Conservation (phyloP, 2,888 invertebrate genomes). For the Phania funesta region DNA sequence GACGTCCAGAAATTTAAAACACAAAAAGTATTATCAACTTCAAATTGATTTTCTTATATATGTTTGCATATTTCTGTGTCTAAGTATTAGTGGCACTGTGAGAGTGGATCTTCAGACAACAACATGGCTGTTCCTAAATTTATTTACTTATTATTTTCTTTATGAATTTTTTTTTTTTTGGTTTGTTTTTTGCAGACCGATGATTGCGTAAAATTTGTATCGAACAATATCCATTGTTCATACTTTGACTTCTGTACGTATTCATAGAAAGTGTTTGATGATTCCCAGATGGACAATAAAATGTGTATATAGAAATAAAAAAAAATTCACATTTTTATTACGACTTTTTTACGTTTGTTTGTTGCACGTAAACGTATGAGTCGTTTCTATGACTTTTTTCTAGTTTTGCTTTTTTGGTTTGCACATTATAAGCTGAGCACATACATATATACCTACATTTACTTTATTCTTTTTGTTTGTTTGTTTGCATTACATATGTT, state of each 20-base stretch:
- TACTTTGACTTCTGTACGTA: background rate
- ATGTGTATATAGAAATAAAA: conserved; percentile 7
- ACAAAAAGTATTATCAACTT: conserved; percentile 62
- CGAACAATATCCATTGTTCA: conserved; percentile 38
- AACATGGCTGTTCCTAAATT: background rate
- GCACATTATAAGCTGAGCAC: background rate
- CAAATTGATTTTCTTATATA: conserved; percentile 64
- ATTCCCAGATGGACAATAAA: conserved; percentile 35
- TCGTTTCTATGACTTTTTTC: background rate
- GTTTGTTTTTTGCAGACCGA: background rate
- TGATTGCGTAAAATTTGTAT: conserved; percentile 19
- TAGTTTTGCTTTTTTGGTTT: background rate
- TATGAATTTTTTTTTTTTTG: background rate
- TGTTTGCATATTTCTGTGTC: background rate
- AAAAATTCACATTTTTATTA: conserved; percentile 36
- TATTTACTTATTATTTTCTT: background rate
- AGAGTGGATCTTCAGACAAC: background rate
- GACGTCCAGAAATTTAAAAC: conserved; percentile 59
- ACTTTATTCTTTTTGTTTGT: background rate
- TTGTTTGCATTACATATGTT: conserved; percentile 1
- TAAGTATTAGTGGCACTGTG: background rate
- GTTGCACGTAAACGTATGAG: background rate
- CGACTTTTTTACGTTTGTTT: background rate
- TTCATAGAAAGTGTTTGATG: conserved; percentile 1
- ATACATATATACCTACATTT: background rate